Base-by-base conservation (phyloP, 1,140 invertebrate genomes). In the Teleogryllus occipitalis region DNA sequence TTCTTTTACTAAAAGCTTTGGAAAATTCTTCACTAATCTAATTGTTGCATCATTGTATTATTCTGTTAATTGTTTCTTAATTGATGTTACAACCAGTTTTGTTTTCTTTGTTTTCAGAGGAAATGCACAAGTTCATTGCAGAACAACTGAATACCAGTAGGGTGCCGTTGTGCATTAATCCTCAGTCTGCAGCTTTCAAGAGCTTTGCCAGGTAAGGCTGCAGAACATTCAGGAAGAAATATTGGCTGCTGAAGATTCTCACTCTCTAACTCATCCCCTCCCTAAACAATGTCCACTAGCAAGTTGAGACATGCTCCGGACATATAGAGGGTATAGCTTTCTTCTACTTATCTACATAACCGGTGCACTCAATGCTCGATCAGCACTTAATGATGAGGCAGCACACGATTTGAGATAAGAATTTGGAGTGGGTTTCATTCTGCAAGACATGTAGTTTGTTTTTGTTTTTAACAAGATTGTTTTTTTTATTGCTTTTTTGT, bases 121-220 rank as follows among this genome's bases (percentile, higher is more conserved):
- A 97, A 90, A 95, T 99, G 89, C 96, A 98, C 90, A 97, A 97
- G 90, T 98, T 98, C 89, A 98, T 99, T 87, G 93, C 95, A 82
- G 97, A 99, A 87, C 96, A 98, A 87, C 91, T 98, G 85, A 95
- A 95, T 86, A 95, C 94, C 83, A 94, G 94, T 84, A 88, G 88
- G 82, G 96, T 99, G 81, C 98, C 98, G 82, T 90, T 99, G 79
- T 99, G 97, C 90, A 98, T 99, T 89, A 99, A 99, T 90, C 98
- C 97, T 82, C 96, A 98, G 89, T 98, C 97, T 83, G 97, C 97
- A 85, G 96, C 97, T 85, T 99, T 98, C 90, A 99, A 98, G 90
- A 98, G 95, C 90, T 99, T 99, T 92, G 95, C 97, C 90, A 98
- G 96, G 96, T 98, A 95, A 96, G 93, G 88, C 84, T 83, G 73